Evolutionary conservation across 2,888 invertebrate species (phyloP), one percentile per base, ranked within the genome.

Genomic region (Phengaris alcon): DNA sequence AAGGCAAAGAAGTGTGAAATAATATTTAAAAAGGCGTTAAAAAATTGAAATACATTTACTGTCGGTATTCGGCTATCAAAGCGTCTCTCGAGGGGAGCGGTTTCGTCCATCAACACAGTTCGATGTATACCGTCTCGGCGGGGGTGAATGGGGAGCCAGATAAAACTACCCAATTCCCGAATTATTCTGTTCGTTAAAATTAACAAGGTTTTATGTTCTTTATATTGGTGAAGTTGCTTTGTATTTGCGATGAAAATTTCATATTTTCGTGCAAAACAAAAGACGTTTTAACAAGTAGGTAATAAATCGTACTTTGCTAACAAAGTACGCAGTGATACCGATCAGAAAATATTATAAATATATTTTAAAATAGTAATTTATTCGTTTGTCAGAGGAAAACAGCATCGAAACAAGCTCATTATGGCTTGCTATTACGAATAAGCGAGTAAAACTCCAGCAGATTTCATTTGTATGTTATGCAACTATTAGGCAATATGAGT

Each of bases 101-200:
- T 86, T 86, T 85, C 84, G 83, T 80, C 88, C 87, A 88, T 90
- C 89, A 89, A 87, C 86, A 85, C 83, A 85, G 86, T 89, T 88
- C 88, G 89, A 89, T 88, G 88, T 89, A 88, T 89, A 89, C 84
- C 84, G 79, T 78, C 80, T 78, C 77, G 77, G 74, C 55, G 68
- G 68, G 46, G 77, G 77, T 77, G 76, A 76, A 78, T 77, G 78
- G 76, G 77, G 73, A 76, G 78, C 78, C 80, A 84, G 84, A 85
- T 86, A 87, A 86, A 84, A 86, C 82, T 84, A 79, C 79, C 80
- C 79, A 85, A 69, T 75, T 85, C 84, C 35, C 10, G 64, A 44
- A 64, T 64, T 64, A 64, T 64, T 64, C 35, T 7, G 35, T 59
- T 59, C 12, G 22, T 59, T 59, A 22, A 10, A 59, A 59, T 59